phyloP scores from a whole-genome alignment of 2,113 vertebrate species.

The Melanerpes aurifrons region DNA sequence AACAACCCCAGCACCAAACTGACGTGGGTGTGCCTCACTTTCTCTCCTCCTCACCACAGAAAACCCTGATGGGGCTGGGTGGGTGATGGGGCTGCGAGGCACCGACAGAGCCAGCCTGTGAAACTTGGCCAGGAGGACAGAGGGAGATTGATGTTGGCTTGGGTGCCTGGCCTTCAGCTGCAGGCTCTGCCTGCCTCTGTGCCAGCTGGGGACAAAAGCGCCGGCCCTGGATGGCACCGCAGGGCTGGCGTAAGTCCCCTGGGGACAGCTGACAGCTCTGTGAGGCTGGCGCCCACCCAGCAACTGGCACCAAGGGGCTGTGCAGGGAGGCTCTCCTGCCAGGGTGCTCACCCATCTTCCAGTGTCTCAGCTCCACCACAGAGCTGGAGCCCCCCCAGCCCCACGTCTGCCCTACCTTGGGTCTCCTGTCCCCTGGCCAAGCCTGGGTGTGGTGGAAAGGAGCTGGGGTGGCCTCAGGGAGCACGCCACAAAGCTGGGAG shows the following conservation, averaged over 20 bases:
- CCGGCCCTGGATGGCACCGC: slow-evolving; percentile 45
- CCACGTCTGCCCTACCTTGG: neutral
- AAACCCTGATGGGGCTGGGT: neutral
- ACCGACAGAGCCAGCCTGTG: slow-evolving; percentile 46
- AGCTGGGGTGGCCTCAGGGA: neutral
- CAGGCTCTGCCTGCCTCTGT: slow-evolving; percentile 27
- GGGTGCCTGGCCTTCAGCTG: slow-evolving; percentile 41
- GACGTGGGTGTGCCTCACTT: neutral
- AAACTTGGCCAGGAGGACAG: slow-evolving; percentile 55
- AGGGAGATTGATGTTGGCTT: slow-evolving; percentile 61
- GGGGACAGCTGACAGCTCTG: slow-evolving; percentile 54
- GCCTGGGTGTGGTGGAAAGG: neutral
- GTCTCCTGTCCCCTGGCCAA: neutral
- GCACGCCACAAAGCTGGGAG: neutral
- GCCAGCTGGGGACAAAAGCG: slow-evolving; percentile 57
- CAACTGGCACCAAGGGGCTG: rapidly evolving
- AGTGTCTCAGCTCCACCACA: neutral
- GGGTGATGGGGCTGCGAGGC: slow-evolving; percentile 27
- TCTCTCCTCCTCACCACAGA: neutral
- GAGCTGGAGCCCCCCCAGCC: rapidly evolving
- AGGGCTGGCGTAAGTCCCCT: slow-evolving; percentile 45
- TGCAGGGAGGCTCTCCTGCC: rapidly evolving
- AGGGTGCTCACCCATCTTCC: neutral
- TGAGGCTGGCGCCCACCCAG: slow-evolving; percentile 7
- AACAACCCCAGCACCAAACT: neutral